Evolutionary conservation across 2,888 invertebrate genomes (phyloP).

Genomic region (Phania funesta): DNA sequence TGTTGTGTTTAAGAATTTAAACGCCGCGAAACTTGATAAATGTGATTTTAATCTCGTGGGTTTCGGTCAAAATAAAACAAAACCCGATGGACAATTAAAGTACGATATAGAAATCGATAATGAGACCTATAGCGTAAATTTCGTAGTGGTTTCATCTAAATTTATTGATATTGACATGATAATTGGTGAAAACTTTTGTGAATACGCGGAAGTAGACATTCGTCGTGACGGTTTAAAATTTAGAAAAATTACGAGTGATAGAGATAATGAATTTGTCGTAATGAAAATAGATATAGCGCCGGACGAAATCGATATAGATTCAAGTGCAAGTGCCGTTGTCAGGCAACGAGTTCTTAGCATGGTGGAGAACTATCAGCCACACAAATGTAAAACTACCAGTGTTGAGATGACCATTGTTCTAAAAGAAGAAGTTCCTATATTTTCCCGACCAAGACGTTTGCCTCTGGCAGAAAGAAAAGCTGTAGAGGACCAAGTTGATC

Average conservation of each 20-base stretch:
- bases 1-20: background rate
- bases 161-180: constrained; percentile 20
- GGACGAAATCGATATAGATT: constrained; percentile 21
- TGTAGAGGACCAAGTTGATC: constrained; percentile 8
- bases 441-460: constrained; percentile 54
- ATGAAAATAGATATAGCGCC: no score
- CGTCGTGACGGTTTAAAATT: constrained; percentile 33
- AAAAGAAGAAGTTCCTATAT: constrained; percentile 63
- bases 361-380: constrained; percentile 68
- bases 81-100: background rate
- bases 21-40: background rate
- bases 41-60: background rate
- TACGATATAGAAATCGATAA: background rate
- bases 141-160: constrained; percentile 8
- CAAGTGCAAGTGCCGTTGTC: background rate
- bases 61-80: constrained; percentile 4
- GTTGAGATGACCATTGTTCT: constrained; percentile 70
- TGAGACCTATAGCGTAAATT: background rate
- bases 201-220: constrained; percentile 26
- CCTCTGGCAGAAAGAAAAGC: constrained; percentile 21
- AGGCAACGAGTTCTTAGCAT: constrained; percentile 54
- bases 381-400: constrained; percentile 64
- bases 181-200: constrained; percentile 32
- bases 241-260: background rate
- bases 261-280: background rate